Evolutionary conservation across 2,113 vertebrate species (phyloP), one percentile per base, ranked within the genome.

Genomic region (Pollimyrus isidori): DNA sequence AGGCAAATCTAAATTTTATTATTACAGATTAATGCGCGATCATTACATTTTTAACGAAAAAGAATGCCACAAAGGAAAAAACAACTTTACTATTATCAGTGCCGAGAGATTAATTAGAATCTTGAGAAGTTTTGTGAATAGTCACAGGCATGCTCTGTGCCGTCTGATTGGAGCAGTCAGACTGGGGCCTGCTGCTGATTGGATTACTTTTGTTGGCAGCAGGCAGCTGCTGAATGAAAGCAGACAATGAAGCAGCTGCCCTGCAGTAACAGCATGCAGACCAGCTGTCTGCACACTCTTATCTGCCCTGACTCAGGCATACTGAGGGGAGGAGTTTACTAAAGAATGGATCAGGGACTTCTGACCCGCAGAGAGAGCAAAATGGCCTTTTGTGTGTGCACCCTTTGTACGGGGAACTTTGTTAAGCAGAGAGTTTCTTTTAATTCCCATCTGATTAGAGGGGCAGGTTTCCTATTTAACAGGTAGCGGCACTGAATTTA

Each of bases 211-310:
- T 98, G 98, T 98, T 97, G 95, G 95, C 96, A 96, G 95, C 95
- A 95, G 96, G 96, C 96, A 96, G 96, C 96, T 96, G 95, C 96
- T 96, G 97, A 96, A 97, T 97, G 97, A 95, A 97, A 94, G 94
- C 94, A 97, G 96, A 99, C 98, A 99, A 99, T 99, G 95, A 97
- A 96, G 98, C 98, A 99, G 98, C 98, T 99, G 98, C 99, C 98
- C 95, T 93, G 96, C 97, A 96, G 97, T 97, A 97, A 97, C 97
- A 96, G 96, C 96, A 97, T 97, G 97, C 97, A 97, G 96, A 96
- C 98, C 98, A 99, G 98, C 98, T 99, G 98, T 99, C 98, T 76
- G 62, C 2, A 10, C 97, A 97, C 97, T 97, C 98, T 98, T 99
- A 99, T 99, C 98, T 97, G 94, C 95, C 95, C 97, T 97, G 96